Percentiles rank a stretch among this genome's conserved stretches.
These are phyloP conservation scores for Ethmia dodecea DNA, from an alignment of 2,888 invertebrate species.

Conservation along the genomic window DNA sequence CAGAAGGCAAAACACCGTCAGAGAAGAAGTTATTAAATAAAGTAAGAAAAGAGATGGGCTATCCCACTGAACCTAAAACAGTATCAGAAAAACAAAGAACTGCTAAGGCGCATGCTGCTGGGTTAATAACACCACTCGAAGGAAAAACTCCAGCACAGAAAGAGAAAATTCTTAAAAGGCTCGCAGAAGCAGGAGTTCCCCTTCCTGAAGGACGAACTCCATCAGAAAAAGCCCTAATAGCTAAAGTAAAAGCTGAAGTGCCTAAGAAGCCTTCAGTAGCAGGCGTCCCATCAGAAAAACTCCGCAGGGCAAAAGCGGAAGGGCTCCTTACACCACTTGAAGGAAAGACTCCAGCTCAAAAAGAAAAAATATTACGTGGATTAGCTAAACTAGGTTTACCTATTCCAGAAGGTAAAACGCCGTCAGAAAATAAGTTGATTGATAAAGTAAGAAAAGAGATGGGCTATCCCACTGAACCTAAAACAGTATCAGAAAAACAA, in stretches of 20 bases:
- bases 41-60: constrained; percentile 21
- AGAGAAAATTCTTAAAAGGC: constrained; percentile 22
- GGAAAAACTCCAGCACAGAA: constrained; percentile 24
- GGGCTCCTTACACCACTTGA: constrained; percentile 29
- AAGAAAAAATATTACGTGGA: constrained; percentile 15
- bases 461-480: constrained; percentile 25
- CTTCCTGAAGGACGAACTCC: constrained; percentile 23
- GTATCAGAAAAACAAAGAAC: constrained; percentile 16
- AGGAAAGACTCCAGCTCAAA: constrained; percentile 24
- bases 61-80: constrained; percentile 30
- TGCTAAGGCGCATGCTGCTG: constrained; percentile 22
- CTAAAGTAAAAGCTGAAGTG: constrained; percentile 9
- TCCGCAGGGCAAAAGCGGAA: constrained; percentile 16
- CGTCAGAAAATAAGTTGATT: constrained; percentile 32
- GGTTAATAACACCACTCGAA: constrained; percentile 20
- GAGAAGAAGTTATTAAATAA: constrained; percentile 28
- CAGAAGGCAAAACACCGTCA: constrained; percentile 27
- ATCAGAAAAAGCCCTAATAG: constrained; percentile 24
- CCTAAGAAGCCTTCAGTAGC: background rate
- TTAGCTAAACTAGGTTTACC: constrained; percentile 10
- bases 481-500: constrained; percentile 15
- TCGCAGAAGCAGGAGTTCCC: constrained; percentile 18
- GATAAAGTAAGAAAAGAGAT: constrained; percentile 19
- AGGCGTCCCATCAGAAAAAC: constrained; percentile 19
- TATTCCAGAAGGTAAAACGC: constrained; percentile 28